Evolutionary conservation across 2,113 vertebrate species (phyloP), one percentile per base, ranked within the genome.

Genomic region (Mustelus asterias): DNA sequence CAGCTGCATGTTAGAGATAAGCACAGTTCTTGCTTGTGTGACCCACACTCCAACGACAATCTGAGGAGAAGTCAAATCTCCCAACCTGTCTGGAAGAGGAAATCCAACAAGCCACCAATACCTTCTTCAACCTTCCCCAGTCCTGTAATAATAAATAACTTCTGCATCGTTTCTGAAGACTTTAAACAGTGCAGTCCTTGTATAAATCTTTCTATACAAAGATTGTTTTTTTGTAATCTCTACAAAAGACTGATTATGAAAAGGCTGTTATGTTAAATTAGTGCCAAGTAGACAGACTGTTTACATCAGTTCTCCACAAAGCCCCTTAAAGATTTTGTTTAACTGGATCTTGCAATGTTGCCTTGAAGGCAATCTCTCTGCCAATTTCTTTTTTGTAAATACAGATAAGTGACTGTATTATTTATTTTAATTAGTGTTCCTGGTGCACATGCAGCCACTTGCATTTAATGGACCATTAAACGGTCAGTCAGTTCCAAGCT

Each of bases 301-400:
- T 93, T 93, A 67, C 60, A 93, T 93, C 60, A 93, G n/a, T 93
- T 93, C 63, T 93, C 89, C n/a, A 67, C 89, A 93, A 65, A 93
- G 13, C 89, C 60, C 89, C 89, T 93, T 93, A 37, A 65, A 63
- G 89, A 65, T 92, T 92, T 92, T 65, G 58, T 65, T 92, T 92
- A n/a, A 65, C 58, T 92, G 89, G 58, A 92, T 92, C 89, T n/a
- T 29, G 89, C 58, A 92, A 65, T 65, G 89, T 65, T 65, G 89
- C 89, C 89, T 92, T 92, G 89, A 92, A 92, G 89, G n/a, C 60
- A 65, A 37, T 93, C 60, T 67, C 89, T n/a, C 37, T 67, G 89
- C 89, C 89, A 93, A 93, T 26, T 89, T 93, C 48, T 93, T 89
- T 93, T 93, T 65, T 22, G 60, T 93, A 93, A 93, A 93, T 93